A percentile compares a stretch with the other conserved stretches of the same genome.
Evolutionary conservation across 2,113 vertebrate species (phyloP).

Genomic region (Loxodonta africana): DNA sequence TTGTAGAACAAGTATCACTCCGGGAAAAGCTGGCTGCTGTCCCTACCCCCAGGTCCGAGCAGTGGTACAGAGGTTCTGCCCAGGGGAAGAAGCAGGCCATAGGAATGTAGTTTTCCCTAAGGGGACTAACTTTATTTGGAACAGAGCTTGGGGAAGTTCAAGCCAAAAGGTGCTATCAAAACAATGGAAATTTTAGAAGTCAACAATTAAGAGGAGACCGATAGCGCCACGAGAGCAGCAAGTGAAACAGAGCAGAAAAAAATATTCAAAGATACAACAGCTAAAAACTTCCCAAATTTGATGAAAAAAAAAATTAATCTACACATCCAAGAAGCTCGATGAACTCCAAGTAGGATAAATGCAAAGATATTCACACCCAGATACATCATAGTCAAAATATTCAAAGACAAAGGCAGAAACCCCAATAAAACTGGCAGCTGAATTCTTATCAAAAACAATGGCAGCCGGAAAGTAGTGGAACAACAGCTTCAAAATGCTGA

Average conservation of each 20-base stretch:
- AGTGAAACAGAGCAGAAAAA: slow-evolving; percentile 32
- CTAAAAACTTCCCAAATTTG: slow-evolving; percentile 5
- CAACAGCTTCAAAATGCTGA: background rate
- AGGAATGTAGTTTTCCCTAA: background rate
- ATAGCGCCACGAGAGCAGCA: background rate
- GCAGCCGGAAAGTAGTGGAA: background rate
- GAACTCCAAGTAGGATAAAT: slow-evolving; percentile 26
- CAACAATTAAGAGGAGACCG: slow-evolving; percentile 10
- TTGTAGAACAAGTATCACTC: background rate
- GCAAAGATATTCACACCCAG: background rate
- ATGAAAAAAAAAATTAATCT: background rate
- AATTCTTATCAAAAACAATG: slow-evolving; percentile 3
- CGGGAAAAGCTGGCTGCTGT: background rate
- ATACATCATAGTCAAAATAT: background rate
- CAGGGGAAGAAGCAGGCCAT: background rate
- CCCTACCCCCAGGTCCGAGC: background rate
- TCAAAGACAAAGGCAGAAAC: background rate
- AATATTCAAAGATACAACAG: background rate
- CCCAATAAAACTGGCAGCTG: slow-evolving; percentile 5
- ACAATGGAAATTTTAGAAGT: slow-evolving; percentile 11
- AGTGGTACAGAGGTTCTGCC: background rate
- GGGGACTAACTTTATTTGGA: background rate
- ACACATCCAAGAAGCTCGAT: background rate
- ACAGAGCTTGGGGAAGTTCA: slow-evolving; percentile 47
- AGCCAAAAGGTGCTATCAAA: background rate